These are phyloP conservation scores for Rhineura floridana DNA, from an alignment of 2,113 vertebrate genomes.

Conservation along the genomic window DNA sequence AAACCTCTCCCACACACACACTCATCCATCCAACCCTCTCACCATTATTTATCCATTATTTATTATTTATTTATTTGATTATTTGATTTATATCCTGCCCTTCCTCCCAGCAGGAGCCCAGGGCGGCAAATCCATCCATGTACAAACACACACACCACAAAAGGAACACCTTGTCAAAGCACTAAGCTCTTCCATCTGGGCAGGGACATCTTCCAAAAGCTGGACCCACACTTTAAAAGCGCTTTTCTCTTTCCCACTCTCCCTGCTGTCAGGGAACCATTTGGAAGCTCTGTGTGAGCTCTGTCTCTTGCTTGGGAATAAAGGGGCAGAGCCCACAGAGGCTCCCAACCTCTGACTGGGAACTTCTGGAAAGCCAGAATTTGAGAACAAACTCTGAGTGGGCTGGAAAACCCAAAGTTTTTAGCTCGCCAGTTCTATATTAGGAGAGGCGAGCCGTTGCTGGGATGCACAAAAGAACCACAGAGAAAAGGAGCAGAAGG, in stretches of 20 bases:
- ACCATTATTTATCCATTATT: too few species aligned
- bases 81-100: too few species aligned
- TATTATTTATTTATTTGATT: too few species aligned
- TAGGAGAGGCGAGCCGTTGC: not conserved
- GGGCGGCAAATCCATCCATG: too few species aligned
- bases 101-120: too few species aligned
- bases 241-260: not conserved
- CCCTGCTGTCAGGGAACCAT: not conserved
- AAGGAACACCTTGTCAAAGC: not conserved
- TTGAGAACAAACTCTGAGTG: not conserved
- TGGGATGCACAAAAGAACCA: not conserved
- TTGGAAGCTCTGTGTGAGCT: not conserved
- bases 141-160: too few species aligned
- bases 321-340: not conserved
- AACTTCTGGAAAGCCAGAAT: not conserved
- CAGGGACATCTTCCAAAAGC: not conserved
- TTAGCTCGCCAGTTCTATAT: constrained; percentile 10
- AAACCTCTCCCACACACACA: too few species aligned
- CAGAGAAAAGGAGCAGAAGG: not conserved
- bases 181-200: not conserved
- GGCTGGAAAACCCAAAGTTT: not conserved
- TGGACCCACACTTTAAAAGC: not conserved
- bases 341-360: not conserved
- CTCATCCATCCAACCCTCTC: too few species aligned
- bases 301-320: not conserved